These are phyloP conservation scores for Burhinus bistriatus DNA, from an alignment of 2,113 vertebrate species.

Conservation along the genomic window DNA sequence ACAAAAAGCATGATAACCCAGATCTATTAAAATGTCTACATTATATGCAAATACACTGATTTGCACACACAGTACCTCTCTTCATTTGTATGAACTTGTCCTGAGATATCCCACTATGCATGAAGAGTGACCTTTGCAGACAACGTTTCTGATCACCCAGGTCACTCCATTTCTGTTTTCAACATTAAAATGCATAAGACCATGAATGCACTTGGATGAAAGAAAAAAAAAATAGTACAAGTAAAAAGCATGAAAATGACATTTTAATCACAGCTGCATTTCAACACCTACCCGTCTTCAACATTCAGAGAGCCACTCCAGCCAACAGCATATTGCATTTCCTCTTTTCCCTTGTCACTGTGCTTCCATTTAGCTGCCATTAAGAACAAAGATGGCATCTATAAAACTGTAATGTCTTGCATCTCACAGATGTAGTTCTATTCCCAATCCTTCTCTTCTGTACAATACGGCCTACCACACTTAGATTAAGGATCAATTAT, in stretches of 20 bases:
- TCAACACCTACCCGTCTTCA: conserved; percentile 87
- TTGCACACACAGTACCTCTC: neutral
- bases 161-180: neutral
- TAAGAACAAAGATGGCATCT: neutral
- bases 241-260: neutral
- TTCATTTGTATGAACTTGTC: neutral
- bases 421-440: neutral
- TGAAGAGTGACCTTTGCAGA: neutral
- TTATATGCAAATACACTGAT: neutral
- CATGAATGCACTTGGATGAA: neutral
- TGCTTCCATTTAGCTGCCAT: conserved; percentile 92
- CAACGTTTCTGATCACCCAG: neutral
- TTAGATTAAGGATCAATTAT: neutral
- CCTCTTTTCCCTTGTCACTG: conserved; percentile 86
- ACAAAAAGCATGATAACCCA: neutral
- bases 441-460: neutral
- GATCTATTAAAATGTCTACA: neutral
- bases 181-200: neutral
- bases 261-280: neutral
- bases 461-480: neutral
- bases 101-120: neutral
- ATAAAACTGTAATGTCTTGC: neutral
- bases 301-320: conserved; percentile 89
- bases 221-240: neutral
- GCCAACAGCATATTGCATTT: conserved; percentile 91